These are phyloP conservation scores for Muschampia staudingeri DNA, from an alignment of 2,888 invertebrate genomes.

Conservation along the genomic window DNA sequence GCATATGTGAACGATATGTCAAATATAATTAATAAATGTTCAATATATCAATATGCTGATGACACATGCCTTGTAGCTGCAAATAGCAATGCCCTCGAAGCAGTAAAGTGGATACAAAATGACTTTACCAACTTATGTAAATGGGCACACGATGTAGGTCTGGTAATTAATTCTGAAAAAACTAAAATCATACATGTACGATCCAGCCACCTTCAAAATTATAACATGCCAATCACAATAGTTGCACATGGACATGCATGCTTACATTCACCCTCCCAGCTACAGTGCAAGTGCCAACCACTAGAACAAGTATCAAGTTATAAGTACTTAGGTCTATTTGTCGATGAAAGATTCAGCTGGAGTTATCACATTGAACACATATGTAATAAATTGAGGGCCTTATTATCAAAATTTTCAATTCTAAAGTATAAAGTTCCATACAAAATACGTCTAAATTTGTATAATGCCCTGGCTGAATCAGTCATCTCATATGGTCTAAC, in stretches of 20 bases:
- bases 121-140: not conserved
- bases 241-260: not conserved
- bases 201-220: not conserved
- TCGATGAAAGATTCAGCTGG: not conserved
- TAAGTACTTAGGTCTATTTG: not conserved
- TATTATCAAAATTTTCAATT: not conserved
- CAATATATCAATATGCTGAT: not conserved
- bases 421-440: slow-evolving; percentile 2
- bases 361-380: not conserved
- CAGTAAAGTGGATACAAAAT: not conserved
- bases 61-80: not conserved
- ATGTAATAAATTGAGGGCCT: not conserved
- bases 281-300: not conserved
- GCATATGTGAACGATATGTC: not conserved
- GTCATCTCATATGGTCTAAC: not conserved
- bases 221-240: not conserved
- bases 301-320: not conserved
- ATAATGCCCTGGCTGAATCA: not conserved
- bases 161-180: not conserved
- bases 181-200: not conserved
- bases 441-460: not conserved
- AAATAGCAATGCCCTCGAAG: not conserved
- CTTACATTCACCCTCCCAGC: not conserved
- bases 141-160: not conserved
- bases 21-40: not conserved